phyloP scores from a whole-genome alignment of 2,888 invertebrate species.

The Eupelmus urozonus region DNA sequence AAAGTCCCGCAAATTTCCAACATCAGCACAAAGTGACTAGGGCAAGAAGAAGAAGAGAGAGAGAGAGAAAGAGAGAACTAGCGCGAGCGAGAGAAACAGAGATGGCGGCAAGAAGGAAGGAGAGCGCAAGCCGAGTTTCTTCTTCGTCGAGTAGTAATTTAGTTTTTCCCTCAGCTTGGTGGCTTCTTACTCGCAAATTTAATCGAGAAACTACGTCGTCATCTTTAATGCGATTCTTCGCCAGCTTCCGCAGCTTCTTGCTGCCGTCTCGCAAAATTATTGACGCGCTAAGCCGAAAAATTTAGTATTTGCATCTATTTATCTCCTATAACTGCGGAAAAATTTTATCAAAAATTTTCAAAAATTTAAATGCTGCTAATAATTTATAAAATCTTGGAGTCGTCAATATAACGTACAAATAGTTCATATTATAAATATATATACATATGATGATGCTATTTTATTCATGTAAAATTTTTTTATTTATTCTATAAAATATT shows the following conservation, averaged over 20 bases:
- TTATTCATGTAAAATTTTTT: too few relatives aligned
- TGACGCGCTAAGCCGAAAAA: conserved; percentile 27
- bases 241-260: conserved; percentile 44
- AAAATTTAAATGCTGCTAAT: too few relatives aligned
- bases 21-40: conserved; percentile 45
- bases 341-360: too few relatives aligned
- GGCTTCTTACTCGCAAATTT: conserved; percentile 65
- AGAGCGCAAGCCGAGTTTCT: conserved; percentile 48
- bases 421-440: too few relatives aligned
- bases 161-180: conserved; percentile 63
- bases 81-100: conserved; percentile 37
- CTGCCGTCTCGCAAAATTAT: conserved; percentile 34
- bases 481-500: too few relatives aligned
- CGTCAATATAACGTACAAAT: too few relatives aligned
- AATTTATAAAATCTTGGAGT: too few relatives aligned
- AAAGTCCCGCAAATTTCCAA: conserved; percentile 37
- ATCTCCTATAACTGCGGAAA: too few relatives aligned
- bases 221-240: conserved; percentile 67
- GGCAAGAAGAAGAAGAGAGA: conserved; percentile 4
- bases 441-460: too few relatives aligned
- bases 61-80: not conserved
- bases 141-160: conserved; percentile 65
- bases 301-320: conserved; percentile 20
- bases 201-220: conserved; percentile 68
- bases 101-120: conserved; percentile 32